Conservation (phyloP, 2,113 vertebrate species). For the Lycaon pictus region DNA sequence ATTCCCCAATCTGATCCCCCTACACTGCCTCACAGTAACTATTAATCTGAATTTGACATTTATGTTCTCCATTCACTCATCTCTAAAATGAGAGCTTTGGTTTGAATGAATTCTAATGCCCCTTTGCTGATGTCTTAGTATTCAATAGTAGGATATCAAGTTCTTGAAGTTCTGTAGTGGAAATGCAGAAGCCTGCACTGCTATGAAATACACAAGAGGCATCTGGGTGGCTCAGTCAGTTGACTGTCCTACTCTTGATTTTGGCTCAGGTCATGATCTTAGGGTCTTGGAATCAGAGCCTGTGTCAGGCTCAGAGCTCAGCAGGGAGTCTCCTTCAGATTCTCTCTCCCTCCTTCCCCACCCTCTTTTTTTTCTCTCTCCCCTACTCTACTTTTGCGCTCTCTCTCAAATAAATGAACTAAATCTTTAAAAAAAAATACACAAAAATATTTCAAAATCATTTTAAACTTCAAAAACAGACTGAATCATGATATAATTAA, state of each 20-base stretch:
- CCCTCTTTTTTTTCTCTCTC: too few species aligned
- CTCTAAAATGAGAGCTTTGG: background rate
- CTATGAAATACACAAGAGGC: background rate
- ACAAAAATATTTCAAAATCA: background rate
- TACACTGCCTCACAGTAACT: background rate
- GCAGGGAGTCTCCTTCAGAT: too few species aligned
- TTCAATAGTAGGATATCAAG: background rate
- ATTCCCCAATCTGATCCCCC: background rate
- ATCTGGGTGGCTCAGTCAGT: too few species aligned
- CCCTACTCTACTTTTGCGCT: too few species aligned
- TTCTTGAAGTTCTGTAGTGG: background rate
- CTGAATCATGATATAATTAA: background rate
- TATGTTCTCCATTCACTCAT: background rate
- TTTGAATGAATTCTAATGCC: background rate
- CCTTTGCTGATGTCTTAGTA: background rate
- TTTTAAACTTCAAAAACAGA: constrained; percentile 27
- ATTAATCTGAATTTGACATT: background rate
- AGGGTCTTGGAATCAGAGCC: too few species aligned
- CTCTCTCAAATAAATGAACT: too few species aligned
- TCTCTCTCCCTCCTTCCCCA: too few species aligned
- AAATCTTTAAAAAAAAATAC: too few species aligned
- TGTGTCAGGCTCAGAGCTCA: too few species aligned
- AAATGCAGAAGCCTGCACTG: background rate
- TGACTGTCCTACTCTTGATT: too few species aligned
- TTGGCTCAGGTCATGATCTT: too few species aligned